phyloP scores from a whole-genome alignment of 1,140 invertebrate genomes.

The Scaptomyza hsui region DNA sequence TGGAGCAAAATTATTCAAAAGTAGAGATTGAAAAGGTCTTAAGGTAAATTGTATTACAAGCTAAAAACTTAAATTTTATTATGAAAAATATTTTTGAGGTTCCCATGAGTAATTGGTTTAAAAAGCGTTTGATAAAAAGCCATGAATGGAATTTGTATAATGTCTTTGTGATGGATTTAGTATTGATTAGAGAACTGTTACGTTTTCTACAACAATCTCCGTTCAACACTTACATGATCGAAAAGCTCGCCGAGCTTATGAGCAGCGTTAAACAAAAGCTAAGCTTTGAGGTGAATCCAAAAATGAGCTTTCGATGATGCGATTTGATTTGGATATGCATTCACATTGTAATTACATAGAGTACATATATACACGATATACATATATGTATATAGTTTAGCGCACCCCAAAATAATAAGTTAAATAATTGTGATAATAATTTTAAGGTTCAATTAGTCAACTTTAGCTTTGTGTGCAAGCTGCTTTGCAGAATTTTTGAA shows the following conservation, averaged over 20 bases:
- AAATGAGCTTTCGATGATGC: slow-evolving; percentile 25
- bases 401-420: slow-evolving; percentile 19
- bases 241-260: slow-evolving; percentile 19
- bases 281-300: slow-evolving; percentile 46
- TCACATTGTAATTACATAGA: slow-evolving; percentile 72
- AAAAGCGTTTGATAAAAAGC: slow-evolving; percentile 26
- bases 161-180: slow-evolving; percentile 11
- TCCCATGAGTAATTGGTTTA: neutral
- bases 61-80: too few relatives aligned
- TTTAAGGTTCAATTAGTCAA: slow-evolving; percentile 13
- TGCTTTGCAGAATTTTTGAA: slow-evolving; percentile 25
- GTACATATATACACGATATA: slow-evolving; percentile 72
- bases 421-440: slow-evolving; percentile 1
- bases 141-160: slow-evolving; percentile 9
- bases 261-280: slow-evolving; percentile 68
- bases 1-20: slow-evolving; percentile 37
- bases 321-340: slow-evolving; percentile 43
- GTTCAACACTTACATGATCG: slow-evolving; percentile 1
- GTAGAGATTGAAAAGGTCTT: slow-evolving; percentile 32
- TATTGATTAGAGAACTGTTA: slow-evolving; percentile 3
- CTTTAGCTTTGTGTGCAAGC: slow-evolving; percentile 33
- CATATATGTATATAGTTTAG: slow-evolving; percentile 1
- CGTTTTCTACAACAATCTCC: slow-evolving; percentile 1
- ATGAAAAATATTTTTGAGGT: too few relatives aligned
- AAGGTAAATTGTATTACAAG: neutral